These are phyloP conservation scores for Phalacrocorax aristotelis DNA, from an alignment of 2,113 vertebrate genomes.

Conservation along the genomic window DNA sequence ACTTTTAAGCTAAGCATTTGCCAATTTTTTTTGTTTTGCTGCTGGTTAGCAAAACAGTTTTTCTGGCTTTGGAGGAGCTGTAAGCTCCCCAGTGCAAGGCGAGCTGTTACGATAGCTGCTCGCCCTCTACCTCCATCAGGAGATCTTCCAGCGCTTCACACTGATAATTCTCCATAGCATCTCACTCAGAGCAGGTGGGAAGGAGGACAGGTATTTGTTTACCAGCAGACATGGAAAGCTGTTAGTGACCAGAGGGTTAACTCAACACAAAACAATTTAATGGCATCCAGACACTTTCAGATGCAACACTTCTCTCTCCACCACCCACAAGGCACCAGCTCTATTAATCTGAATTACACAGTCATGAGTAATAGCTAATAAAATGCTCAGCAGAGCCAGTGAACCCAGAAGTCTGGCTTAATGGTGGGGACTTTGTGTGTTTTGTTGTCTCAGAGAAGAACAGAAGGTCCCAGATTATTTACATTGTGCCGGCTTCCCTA, in stretches of 20 bases:
- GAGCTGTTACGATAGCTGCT: neutral
- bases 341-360: neutral
- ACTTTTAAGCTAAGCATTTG: neutral
- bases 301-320: neutral
- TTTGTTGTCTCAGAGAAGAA: neutral
- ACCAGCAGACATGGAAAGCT: neutral
- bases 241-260: neutral
- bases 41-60: neutral
- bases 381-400: neutral
- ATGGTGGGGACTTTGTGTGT: neutral
- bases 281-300: neutral
- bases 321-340: neutral
- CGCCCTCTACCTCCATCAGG: neutral
- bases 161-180: accelerated
- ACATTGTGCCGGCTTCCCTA: conserved; percentile 19
- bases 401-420: neutral
- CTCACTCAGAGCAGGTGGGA: neutral
- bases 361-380: neutral
- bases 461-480: conserved; percentile 36
- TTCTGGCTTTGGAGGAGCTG: neutral
- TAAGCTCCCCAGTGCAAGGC: neutral
- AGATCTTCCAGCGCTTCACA: neutral
- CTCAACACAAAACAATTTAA: neutral
- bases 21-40: neutral
- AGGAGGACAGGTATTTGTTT: neutral